A percentile compares a stretch with the other conserved stretches of the same genome.
Evolutionary conservation across 1,140 invertebrate species (phyloP).

Genomic region (Drosophila simulans): DNA sequence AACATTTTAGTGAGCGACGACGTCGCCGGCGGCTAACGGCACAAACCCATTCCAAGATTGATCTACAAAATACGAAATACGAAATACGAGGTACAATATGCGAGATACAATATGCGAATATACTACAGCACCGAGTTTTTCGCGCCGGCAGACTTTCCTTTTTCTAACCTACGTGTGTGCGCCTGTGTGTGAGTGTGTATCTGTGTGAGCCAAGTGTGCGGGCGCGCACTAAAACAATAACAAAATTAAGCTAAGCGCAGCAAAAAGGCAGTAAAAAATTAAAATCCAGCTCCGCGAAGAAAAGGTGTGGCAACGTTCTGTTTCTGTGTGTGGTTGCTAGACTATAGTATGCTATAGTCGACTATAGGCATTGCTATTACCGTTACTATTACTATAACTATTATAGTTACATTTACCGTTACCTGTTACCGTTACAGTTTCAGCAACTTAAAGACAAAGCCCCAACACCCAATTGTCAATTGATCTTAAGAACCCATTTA

Average conservation of each 20-base stretch:
- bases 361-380: slow-evolving; percentile 41
- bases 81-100: slow-evolving; percentile 18
- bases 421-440: slow-evolving; percentile 39
- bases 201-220: slow-evolving; percentile 58
- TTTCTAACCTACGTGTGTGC: slow-evolving; percentile 20
- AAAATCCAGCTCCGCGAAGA: slow-evolving; percentile 36
- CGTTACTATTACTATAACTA: slow-evolving; percentile 37
- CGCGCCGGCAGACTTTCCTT: slow-evolving; percentile 57
- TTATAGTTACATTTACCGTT: slow-evolving; percentile 54
- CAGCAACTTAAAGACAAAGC: slow-evolving; percentile 37
- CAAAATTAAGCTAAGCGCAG: slow-evolving; percentile 11
- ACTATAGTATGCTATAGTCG: slow-evolving; percentile 13
- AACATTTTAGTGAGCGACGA: slow-evolving; percentile 74
- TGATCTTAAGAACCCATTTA: no score
- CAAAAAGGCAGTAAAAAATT: slow-evolving; percentile 26
- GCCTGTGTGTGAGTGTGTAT: slow-evolving; percentile 25
- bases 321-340: slow-evolving; percentile 20
- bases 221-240: slow-evolving; percentile 68
- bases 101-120: slow-evolving; percentile 28
- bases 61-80: slow-evolving; percentile 73
- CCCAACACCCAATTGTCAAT: no score
- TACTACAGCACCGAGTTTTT: slow-evolving; percentile 56
- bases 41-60: slow-evolving; percentile 68
- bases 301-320: slow-evolving; percentile 70
- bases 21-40: slow-evolving; percentile 66